These are phyloP conservation scores for Cichladusa arquata DNA, from an alignment of 2,113 vertebrate genomes.

Conservation along the genomic window DNA sequence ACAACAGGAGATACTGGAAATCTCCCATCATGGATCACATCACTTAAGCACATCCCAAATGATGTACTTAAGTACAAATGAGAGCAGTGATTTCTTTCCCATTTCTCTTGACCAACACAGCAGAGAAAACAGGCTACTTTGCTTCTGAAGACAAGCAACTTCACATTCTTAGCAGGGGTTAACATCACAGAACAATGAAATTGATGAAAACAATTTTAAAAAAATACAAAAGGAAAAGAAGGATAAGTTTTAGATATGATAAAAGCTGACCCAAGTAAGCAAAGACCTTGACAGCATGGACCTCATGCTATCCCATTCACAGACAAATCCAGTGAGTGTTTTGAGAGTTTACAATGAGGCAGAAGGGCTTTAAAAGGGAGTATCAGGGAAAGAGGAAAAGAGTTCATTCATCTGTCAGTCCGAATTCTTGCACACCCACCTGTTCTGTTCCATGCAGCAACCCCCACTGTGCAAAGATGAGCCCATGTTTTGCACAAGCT, in stretches of 20 bases:
- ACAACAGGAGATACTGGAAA: background rate
- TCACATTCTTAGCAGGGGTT: background rate
- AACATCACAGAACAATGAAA: background rate
- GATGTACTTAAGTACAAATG: background rate
- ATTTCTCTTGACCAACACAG: background rate
- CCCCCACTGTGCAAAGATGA: background rate
- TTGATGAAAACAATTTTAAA: background rate
- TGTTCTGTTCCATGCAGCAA: slow-evolving; percentile 7
- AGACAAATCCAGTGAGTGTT: background rate
- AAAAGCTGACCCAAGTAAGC: background rate
- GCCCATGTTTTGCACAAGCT: background rate
- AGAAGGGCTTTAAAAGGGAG: background rate
- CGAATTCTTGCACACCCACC: slow-evolving; percentile 2
- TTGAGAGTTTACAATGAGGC: background rate
- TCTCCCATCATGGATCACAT: background rate
- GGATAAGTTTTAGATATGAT: background rate
- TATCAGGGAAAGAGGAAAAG: background rate
- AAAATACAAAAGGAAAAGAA: background rate
- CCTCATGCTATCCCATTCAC: background rate
- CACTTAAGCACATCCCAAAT: background rate
- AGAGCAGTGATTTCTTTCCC: background rate
- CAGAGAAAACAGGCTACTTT: background rate
- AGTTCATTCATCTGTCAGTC: background rate
- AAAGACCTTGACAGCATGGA: background rate
- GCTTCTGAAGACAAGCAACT: background rate